A percentile compares a stretch with the other conserved stretches of the same genome.
phyloP scores from a whole-genome alignment of 1,140 invertebrate genomes.

The Dinoponera quadriceps region DNA sequence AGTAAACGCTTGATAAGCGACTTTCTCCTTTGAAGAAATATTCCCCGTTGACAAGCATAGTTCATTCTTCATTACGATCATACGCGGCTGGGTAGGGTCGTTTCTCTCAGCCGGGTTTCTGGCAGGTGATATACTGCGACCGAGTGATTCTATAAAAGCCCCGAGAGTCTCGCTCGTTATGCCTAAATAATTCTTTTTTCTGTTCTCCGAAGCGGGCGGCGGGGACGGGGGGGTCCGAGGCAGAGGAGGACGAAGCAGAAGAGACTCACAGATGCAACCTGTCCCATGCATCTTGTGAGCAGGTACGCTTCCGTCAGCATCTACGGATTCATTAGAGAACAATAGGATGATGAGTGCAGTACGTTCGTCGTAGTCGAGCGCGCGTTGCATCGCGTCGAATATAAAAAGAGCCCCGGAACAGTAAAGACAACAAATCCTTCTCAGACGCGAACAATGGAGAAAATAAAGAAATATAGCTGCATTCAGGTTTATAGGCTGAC shows the following conservation, averaged over 20 bases:
- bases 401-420: slow-evolving; percentile 47
- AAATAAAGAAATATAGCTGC: slow-evolving; percentile 31
- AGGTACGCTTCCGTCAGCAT: slow-evolving; percentile 82
- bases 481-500: background rate
- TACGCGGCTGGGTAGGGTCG: slow-evolving; percentile 62
- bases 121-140: slow-evolving; percentile 70
- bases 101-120: slow-evolving; percentile 69
- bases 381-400: slow-evolving; percentile 56
- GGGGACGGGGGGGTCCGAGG: background rate
- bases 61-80: slow-evolving; percentile 71
- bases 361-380: slow-evolving; percentile 69
- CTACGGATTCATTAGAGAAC: slow-evolving; percentile 85
- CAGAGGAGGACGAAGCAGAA: slow-evolving; percentile 62
- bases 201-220: slow-evolving; percentile 56
- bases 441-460: slow-evolving; percentile 31
- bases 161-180: slow-evolving; percentile 71
- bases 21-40: slow-evolving; percentile 56
- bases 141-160: slow-evolving; percentile 72
- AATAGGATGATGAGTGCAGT: slow-evolving; percentile 83
- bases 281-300: slow-evolving; percentile 78
- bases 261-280: slow-evolving; percentile 72
- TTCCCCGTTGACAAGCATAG: slow-evolving; percentile 70
- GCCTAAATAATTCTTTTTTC: slow-evolving; percentile 74
- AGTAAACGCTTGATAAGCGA: slow-evolving; percentile 42
- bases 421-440: slow-evolving; percentile 24